Percentiles rank a stretch among this genome's conserved stretches.
These are phyloP conservation scores for Agrotis clavis DNA, from an alignment of 2,888 invertebrate genomes.

Conservation along the genomic window DNA sequence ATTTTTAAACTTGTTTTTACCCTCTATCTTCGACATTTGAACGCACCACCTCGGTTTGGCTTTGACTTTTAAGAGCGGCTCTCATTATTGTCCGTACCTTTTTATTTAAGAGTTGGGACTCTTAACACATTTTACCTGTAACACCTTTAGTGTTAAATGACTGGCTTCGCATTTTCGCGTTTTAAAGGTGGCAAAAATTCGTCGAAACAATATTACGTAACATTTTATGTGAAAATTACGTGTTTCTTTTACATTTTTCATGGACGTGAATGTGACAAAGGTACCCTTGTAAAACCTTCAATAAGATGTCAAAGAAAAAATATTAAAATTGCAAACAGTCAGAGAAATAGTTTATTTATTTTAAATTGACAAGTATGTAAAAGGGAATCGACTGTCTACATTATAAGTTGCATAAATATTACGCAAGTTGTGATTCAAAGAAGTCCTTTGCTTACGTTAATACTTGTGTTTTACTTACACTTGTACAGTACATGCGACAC, in stretches of 20 bases:
- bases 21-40: conserved; percentile 73
- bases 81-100: conserved; percentile 65
- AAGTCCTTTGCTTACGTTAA: conserved; percentile 2
- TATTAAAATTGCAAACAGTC: conserved; percentile 1
- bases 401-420: conserved; percentile 11
- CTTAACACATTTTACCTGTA: conserved; percentile 53
- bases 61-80: conserved; percentile 67
- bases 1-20: conserved; percentile 78
- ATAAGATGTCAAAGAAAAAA: background rate
- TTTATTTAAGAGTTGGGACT: conserved; percentile 62
- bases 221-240: conserved; percentile 10
- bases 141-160: conserved; percentile 54
- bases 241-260: conserved; percentile 14
- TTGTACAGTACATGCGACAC: background rate
- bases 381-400: conserved; percentile 5
- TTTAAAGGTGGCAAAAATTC: conserved; percentile 48
- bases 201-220: conserved; percentile 16
- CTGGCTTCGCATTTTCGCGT: conserved; percentile 38
- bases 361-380: conserved; percentile 23
- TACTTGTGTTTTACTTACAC: background rate
- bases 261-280: background rate
- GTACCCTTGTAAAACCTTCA: background rate
- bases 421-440: conserved; percentile 18
- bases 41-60: conserved; percentile 67
- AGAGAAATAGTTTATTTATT: conserved; percentile 5